Conservation (phyloP, 2,113 vertebrate species). For the Calyptomena viridis region DNA sequence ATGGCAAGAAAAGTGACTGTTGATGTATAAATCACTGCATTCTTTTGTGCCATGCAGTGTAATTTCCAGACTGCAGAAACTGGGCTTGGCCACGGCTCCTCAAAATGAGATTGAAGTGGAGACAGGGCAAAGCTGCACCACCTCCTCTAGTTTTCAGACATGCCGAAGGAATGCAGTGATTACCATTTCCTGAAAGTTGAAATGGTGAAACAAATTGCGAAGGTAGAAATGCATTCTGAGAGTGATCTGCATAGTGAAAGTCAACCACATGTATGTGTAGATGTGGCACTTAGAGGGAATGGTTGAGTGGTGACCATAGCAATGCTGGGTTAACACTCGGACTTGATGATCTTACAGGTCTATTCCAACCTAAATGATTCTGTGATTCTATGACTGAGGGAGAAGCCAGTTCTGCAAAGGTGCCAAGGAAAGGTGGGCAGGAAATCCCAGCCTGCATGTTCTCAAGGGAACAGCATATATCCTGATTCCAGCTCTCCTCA, state of each 20-base stretch:
- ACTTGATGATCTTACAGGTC: not conserved
- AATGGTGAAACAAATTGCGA: not conserved
- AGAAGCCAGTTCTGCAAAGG: not conserved
- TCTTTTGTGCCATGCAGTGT: not conserved
- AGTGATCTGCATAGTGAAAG: not conserved
- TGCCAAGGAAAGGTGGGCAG: fast-evolving
- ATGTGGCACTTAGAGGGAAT: not conserved
- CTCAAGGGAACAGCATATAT: fast-evolving
- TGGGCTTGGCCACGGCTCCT: not conserved
- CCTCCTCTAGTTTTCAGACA: not conserved
- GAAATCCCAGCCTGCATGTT: not conserved
- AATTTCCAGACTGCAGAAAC: slow-evolving; percentile 17
- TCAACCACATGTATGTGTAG: not conserved
- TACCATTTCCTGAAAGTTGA: not conserved
- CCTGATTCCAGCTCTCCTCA: not conserved
- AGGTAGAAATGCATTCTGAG: not conserved
- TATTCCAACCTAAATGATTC: not conserved
- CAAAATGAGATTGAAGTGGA: not conserved
- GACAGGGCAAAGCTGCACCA: fast-evolving
- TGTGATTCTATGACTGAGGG: no score
- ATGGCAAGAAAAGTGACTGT: slow-evolving; percentile 37
- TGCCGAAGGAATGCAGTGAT: not conserved
- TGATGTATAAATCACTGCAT: not conserved
- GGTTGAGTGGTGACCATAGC: not conserved
- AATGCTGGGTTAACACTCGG: not conserved